Evolutionary conservation across 2,113 vertebrate genomes (phyloP).

Genomic region (Brienomyrus brachyistius): DNA sequence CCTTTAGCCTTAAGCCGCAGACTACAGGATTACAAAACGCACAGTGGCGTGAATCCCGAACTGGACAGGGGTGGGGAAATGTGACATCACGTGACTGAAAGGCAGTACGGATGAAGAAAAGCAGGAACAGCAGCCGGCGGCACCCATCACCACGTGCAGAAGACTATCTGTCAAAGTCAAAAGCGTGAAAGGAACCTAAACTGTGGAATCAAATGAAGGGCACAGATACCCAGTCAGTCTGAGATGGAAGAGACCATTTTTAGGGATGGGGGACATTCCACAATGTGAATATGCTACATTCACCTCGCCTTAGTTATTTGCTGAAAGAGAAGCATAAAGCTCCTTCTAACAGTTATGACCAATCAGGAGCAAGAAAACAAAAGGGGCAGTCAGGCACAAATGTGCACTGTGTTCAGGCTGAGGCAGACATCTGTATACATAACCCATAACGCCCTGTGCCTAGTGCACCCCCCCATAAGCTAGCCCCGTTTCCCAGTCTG

Average conservation of each 20-base stretch:
- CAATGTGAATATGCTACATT: background rate
- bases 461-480: background rate
- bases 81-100: conserved; percentile 5
- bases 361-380: background rate
- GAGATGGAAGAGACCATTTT: background rate
- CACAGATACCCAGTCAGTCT: background rate
- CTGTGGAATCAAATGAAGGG: background rate
- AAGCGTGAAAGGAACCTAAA: background rate
- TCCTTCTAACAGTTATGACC: background rate
- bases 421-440: background rate
- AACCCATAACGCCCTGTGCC: background rate
- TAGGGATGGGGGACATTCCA: background rate
- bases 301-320: background rate
- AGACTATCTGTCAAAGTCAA: background rate
- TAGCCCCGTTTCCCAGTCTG: conserved; percentile 11
- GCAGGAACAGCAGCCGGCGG: too few species aligned
- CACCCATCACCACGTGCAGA: background rate
- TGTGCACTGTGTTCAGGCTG: background rate
- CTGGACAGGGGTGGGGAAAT: background rate
- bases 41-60: background rate
- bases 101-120: background rate
- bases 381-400: background rate
- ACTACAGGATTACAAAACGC: conserved; percentile 13
- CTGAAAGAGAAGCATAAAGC: background rate
- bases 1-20: conserved; percentile 13